Base-by-base conservation (phyloP, 2,888 invertebrate species). In the Ormia ochracea region DNA sequence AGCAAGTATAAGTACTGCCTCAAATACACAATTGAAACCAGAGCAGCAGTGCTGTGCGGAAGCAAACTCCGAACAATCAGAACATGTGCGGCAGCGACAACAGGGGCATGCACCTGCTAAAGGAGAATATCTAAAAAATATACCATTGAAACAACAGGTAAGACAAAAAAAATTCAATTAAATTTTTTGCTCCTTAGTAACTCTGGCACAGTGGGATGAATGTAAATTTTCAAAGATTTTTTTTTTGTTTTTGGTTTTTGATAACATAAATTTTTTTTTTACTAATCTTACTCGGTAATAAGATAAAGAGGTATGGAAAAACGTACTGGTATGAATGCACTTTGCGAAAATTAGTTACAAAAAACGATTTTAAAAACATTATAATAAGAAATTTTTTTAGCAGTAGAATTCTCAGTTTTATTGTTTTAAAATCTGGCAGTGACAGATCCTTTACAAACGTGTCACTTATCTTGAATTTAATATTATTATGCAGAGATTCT, bases 1-100 rank as follows among this genome's bases (percentile, higher is more conserved):
- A 12, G 83, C 81, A 9, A 81, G 76, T 59, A 73, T 76, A 41
- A 79, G 80, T 70, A 61, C 68, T 26, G 66, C 75, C 38, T 82
- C 83, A 5, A 81, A 58, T 52, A 33, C 45, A 12, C 65, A 50
- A 72, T 72, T 31, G 45, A 65, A 41, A 19, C 38, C 36, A n/a
- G 72, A 73, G 65, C 48, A 59, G 2, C 48, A 69, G 58, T 58
- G 68, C 58, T 48, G 12, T 43, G 33, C 63, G 65, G 74, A 74
- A 74, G 65, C 50, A 43, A 70, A 74, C 65, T 69, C 41, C 45
- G 63, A 78, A 66, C 50, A 58, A 41, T 66, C 58, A 3, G 54
- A 61, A 65, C 12, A 50, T 14, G 28, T 28, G 36, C 31, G 56
- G 43, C 26, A 45, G 31, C 63, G 38, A 21, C 54, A 31, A 65